Conservation (phyloP, 2,797 vertebrate species). For the Anguilla marmorata region DNA sequence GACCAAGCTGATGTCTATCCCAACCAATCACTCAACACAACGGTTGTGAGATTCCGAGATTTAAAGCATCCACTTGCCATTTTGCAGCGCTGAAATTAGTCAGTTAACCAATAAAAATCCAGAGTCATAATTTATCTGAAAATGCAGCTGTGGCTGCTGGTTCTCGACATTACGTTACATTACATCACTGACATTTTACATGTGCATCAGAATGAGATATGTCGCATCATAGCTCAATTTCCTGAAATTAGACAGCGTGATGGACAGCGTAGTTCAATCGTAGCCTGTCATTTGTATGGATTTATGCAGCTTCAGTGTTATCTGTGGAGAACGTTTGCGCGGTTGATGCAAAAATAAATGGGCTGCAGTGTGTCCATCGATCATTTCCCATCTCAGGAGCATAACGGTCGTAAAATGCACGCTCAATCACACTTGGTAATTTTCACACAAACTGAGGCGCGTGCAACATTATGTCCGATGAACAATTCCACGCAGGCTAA, state of each 20-base stretch:
- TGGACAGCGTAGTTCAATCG: not conserved
- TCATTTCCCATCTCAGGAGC: not conserved
- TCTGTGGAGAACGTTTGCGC: not conserved
- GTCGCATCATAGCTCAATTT: not conserved
- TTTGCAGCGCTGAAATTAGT: not conserved
- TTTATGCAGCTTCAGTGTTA: not conserved
- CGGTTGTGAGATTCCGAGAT: not conserved
- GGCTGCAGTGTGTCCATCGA: not conserved
- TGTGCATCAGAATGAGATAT: not conserved
- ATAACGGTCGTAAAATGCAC: not conserved
- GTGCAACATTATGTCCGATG: not conserved
- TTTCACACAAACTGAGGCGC: not conserved
- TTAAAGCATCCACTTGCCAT: not conserved
- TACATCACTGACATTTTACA: not conserved
- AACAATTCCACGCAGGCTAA: not conserved
- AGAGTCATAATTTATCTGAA: not conserved
- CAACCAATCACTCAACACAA: not conserved
- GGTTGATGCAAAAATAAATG: not conserved
- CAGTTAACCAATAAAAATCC: not conserved
- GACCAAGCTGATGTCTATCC: not conserved
- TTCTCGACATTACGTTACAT: not conserved
- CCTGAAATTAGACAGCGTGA: not conserved
- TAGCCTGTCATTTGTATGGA: not conserved
- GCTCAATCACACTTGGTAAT: not conserved
- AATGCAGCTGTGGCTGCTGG: not conserved